Conservation (phyloP, 2,888 invertebrate genomes). For the Pristionchus fissidentatus region DNA sequence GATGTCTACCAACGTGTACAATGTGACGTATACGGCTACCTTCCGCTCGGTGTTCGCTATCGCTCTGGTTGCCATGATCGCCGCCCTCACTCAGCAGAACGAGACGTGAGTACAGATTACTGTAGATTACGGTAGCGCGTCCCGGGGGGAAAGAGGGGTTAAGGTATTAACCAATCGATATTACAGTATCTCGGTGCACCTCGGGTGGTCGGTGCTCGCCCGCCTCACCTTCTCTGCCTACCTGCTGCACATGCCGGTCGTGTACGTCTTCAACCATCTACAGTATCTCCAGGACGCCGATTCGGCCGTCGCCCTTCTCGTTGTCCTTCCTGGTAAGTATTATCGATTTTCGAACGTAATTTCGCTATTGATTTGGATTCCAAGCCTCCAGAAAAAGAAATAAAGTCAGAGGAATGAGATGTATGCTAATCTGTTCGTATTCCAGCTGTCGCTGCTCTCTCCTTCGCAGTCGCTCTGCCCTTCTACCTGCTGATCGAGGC, state of each 20-base stretch:
- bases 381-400: not conserved
- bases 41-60: constrained; percentile 71
- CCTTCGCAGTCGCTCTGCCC: constrained; percentile 66
- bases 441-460: constrained; percentile 65
- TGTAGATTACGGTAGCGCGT: not conserved
- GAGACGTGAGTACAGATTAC: constrained; percentile 49
- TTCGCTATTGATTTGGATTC: not conserved
- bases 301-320: constrained; percentile 64
- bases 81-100: constrained; percentile 51
- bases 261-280: constrained; percentile 71
- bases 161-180: not conserved
- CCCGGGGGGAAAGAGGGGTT: not conserved
- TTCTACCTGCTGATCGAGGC: constrained; percentile 72
- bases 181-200: constrained; percentile 58
- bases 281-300: constrained; percentile 67
- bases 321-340: constrained; percentile 55
- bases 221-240: constrained; percentile 71
- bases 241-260: constrained; percentile 73
- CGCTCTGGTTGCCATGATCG: constrained; percentile 66
- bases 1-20: constrained; percentile 64
- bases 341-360: not conserved
- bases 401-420: not conserved
- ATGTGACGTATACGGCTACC: constrained; percentile 70
- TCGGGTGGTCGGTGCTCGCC: constrained; percentile 66
- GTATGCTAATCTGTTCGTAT: not conserved